Evolutionary conservation across 1,140 invertebrate species (phyloP).

Genomic region (Papilio polyxenes): DNA sequence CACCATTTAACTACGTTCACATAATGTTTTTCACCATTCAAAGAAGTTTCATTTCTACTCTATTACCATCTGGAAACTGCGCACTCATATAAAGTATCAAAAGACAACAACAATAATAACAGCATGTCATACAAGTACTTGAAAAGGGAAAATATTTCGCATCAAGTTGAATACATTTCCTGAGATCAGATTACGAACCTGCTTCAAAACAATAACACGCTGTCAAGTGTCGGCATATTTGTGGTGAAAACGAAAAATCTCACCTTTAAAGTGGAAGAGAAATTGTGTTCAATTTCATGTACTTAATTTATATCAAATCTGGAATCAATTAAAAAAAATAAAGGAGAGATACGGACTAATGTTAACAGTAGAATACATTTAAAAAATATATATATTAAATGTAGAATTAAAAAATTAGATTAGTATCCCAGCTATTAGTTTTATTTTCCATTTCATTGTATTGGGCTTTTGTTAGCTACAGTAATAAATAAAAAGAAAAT

Average conservation of each 20-base stretch:
- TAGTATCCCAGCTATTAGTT: too few species aligned
- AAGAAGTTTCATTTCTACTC: too few species aligned
- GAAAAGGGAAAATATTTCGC: slow-evolving; percentile 10
- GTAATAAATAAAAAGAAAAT: too few species aligned
- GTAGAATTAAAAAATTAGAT: too few species aligned
- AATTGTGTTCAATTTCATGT: not conserved
- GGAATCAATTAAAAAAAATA: not conserved
- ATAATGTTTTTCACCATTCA: too few species aligned
- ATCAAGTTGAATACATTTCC: not conserved
- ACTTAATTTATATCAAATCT: not conserved
- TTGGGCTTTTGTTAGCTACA: too few species aligned
- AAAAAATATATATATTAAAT: not conserved
- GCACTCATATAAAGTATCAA: not conserved
- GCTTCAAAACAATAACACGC: slow-evolving; percentile 17
- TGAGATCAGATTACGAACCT: slow-evolving; percentile 17
- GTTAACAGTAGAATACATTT: not conserved
- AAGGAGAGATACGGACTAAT: not conserved
- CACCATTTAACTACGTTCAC: not conserved
- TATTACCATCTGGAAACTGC: too few species aligned
- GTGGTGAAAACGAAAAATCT: slow-evolving; percentile 5
- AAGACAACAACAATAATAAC: not conserved
- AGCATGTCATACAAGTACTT: not conserved
- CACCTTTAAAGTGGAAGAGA: not conserved
- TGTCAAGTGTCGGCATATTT: slow-evolving; percentile 7
- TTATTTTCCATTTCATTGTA: too few species aligned